Base-by-base conservation (phyloP, 2,113 vertebrate species). In the Anoura caudifer region DNA sequence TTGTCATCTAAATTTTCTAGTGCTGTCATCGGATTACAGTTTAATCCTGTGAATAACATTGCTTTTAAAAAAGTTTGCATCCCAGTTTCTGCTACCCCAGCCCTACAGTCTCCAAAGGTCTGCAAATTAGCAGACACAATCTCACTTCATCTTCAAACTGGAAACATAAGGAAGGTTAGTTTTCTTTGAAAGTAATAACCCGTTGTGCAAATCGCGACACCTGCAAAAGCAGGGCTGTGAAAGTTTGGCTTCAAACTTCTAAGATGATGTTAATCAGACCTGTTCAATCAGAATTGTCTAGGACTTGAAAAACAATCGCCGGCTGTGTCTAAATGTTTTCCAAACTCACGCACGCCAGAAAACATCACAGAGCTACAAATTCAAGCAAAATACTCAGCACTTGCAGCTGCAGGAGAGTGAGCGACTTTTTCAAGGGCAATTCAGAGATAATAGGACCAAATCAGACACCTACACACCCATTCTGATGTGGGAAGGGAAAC, bases 321-420 rank as follows among this genome's bases (percentile, higher is more conserved):
- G 56, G 31, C 81, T 67, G 2, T 61, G 19, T 67, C 77, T 95
- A 52, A 70, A 65, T 82, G 77, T 90, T 80, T 83, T 54, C 93
- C 59, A 97, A 90, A 67, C 38, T 67, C 52, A 20, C n/a, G 16
- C n/a, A 82, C 70, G 52, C 91, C 77, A 92, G 76, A 77, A 85
- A 91, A 86, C 76, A 95, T 76, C 77, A 92, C 91, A 96, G 38
- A 88, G 36, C 76, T 81, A 65, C 41, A 77, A 15, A 94, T 73
- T 76, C 81, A 96, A 94, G 90, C 69, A 96, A 97, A 93, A 90
- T 52, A 88, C 67, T 9, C 73, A 81, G 82, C 22, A 61, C 50
- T 72, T 69, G 73, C 67, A 96, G 89, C 86, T 91, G 19, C 54
- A 91, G 59, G 56, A 89, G 4, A 75, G 41, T 33, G 89, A 47